Base-by-base conservation (phyloP, 2,113 vertebrate genomes). In the Ophiodon elongatus region DNA sequence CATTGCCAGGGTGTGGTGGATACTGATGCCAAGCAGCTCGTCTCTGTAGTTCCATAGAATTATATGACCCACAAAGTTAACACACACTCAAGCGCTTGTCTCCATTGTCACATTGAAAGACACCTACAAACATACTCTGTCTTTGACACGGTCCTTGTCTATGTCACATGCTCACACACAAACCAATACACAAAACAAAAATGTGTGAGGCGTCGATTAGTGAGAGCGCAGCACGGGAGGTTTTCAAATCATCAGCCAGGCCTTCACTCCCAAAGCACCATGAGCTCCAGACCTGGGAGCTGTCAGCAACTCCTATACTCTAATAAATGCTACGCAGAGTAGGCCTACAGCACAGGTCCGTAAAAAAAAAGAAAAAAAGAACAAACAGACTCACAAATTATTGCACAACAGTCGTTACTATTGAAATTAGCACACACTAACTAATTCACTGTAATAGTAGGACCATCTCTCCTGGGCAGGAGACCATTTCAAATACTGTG, bases 301-400 rank as follows among this genome's bases (percentile, higher is more conserved):
- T 93, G 91, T 94, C 91, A 92, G 84, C 89, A 88, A 62, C 76
- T 93, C 85, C 86, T 83, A 80, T 21, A 66, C 62, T 72, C 85
- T 77, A 85, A 89, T 90, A 91, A 91, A 91, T 39, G 69, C 76
- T 60, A 66, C 41, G 47, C 41, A 69, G 65, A 68, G 74, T 25
- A 68, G 60, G 39, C 57, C 47, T 66, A 80, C 66, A 67, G 71
- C 57, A 56, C 41, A 41, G 39, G 57, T 74, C 23, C 2, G 2
- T 59, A 77, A 50, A 29, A n/a, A 60, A 79, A 11, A 77, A 50
- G n/a, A n/a, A 60, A 79, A 11, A 70, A 63, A 41, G 14, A 68
- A 56, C 6, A 6, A 76, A 35, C 52, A 59, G 43, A 37, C n/a
- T 19, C 4, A 59, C 21, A 70, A 68, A 65, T 62, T 35, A 68